Base-by-base conservation (phyloP, 2,797 vertebrate species). In the Enteromius fasciolatus region DNA sequence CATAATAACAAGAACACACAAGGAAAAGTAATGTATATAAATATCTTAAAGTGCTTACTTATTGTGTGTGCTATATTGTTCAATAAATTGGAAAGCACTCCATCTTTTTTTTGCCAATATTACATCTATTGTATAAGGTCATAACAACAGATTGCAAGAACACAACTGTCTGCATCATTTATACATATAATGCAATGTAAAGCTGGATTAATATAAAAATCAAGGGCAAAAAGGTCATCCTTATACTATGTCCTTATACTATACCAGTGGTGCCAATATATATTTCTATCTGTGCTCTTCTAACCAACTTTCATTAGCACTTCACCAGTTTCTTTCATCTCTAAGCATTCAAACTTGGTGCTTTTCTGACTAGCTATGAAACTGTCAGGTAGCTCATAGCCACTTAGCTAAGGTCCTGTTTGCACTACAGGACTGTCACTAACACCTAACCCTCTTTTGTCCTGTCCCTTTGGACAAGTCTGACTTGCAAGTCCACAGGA, bases 81-180 rank as follows among this genome's bases (percentile, higher is more conserved):
- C 11, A 72, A 25, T 46, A 23, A 61, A 72, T 59, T 4, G 76
- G 61, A 68, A 68, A 36, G 14, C 3, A 39, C 14, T 67, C 31
- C 14, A 36, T 28, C 23, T 46, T 50, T 28, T 46, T 69, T 72
- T 31, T n/a, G 48, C 18, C 48, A 74, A 11, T 20, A 52, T 54
- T 68, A 25, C 68, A 67, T 78, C 14, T 54, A 33, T 72, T 72
- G 39, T 72, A 39, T 39, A n/a, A 68, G 25, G 28, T 72, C 25
- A 80, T 72, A 70, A 80, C 50, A 80, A 72, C 67, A 72, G 18
- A 46, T 80, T 80, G 20, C 31, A 57, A 57, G 48, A 54, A 20
- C 9, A 69, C 23, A 59, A 59, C 48, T 54, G 48, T 36, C 74
- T 44, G 54, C 36, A 61, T 61, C 46, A 33, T 17, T 59, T 25